Evolutionary conservation across 53 echinoderm and acorn worm species (phyloP).

Genomic region (Actinopyga echinites): DNA sequence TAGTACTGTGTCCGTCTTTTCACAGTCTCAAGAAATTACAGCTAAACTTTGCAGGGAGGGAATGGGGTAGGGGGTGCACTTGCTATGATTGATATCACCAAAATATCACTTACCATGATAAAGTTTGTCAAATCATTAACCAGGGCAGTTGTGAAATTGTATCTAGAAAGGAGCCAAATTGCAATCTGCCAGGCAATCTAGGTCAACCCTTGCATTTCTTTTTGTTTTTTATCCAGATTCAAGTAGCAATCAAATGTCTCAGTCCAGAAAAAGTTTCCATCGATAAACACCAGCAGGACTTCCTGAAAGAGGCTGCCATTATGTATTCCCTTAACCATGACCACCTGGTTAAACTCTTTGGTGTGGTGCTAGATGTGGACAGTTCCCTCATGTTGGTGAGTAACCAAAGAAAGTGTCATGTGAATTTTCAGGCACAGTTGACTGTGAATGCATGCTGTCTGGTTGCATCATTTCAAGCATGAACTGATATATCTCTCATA

Average conservation of each 20-base stretch:
- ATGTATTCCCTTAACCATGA: slow-evolving; percentile 97
- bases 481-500: background rate
- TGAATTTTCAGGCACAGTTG: background rate
- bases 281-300: slow-evolving; percentile 78
- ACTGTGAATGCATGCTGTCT: background rate
- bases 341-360: slow-evolving; percentile 87
- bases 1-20: too few species aligned
- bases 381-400: slow-evolving; percentile 93
- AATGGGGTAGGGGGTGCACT: too few species aligned
- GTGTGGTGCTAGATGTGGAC: slow-evolving; percentile 90
- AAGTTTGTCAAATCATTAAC: too few species aligned
- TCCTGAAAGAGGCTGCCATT: slow-evolving; percentile 96
- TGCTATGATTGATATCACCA: too few species aligned
- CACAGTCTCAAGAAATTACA: too few species aligned
- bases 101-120: too few species aligned
- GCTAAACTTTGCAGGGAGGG: too few species aligned
- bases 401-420: background rate
- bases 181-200: too few species aligned
- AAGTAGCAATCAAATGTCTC: slow-evolving; percentile 96
- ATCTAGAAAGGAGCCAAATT: too few species aligned
- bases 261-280: slow-evolving; percentile 72
- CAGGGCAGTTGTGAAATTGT: too few species aligned
- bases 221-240: slow-evolving; percentile 62
- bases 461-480: background rate
- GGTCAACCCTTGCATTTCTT: background rate